Evolutionary conservation across 2,888 invertebrate species (phyloP).

Genomic region (Oscheius myriophilus): DNA sequence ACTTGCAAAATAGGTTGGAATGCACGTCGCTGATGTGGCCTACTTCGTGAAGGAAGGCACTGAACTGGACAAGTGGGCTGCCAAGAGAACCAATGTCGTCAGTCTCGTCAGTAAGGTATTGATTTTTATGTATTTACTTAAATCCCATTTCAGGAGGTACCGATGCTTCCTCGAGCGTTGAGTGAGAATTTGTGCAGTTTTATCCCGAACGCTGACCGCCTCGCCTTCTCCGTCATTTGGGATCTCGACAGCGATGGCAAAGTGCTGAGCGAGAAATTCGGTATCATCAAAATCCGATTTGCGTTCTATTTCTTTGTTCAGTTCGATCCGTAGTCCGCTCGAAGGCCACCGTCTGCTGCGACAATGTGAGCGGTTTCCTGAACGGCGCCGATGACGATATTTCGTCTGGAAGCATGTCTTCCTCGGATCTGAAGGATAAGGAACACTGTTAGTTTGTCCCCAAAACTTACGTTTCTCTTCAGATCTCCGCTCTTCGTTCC

Average conservation of each 20-base stretch:
- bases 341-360: no score
- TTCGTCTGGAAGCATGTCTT: no score
- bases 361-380: no score
- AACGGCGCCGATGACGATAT: no score
- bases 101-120: conserved; percentile 84
- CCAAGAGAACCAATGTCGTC: conserved; percentile 85
- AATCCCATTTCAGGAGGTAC: conserved; percentile 78
- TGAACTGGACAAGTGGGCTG: conserved; percentile 81
- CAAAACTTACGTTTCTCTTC: background rate
- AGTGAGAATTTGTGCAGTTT: conserved; percentile 77
- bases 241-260: conserved; percentile 79
- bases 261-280: conserved; percentile 12
- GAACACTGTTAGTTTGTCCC: background rate
- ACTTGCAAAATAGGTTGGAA: conserved; percentile 75
- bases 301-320: no score
- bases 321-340: no score
- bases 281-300: no score
- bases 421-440: no score
- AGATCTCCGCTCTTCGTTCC: background rate
- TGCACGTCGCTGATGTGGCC: conserved; percentile 94
- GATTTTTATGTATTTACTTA: no score
- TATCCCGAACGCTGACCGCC: conserved; percentile 73
- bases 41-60: conserved; percentile 82
- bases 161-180: conserved; percentile 89
- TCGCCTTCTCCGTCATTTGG: conserved; percentile 91